phyloP scores from a whole-genome alignment of 2,797 vertebrate genomes.

The Ficedula albicollis region DNA sequence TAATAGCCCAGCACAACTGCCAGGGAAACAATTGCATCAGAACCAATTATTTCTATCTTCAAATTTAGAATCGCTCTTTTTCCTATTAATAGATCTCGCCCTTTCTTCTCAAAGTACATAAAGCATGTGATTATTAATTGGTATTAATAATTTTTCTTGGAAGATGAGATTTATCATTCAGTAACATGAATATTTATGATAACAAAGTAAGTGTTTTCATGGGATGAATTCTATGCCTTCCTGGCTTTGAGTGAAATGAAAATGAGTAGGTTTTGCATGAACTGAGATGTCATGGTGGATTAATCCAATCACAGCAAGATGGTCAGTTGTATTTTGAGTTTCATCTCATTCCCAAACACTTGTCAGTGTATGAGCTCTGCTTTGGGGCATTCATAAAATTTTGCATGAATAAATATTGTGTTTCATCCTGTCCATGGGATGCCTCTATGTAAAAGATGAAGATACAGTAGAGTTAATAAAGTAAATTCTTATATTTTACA shows the following conservation, averaged over 20 bases:
- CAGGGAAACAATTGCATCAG: not conserved
- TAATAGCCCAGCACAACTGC: not conserved
- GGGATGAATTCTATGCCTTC: not conserved
- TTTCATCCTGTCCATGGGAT: not conserved
- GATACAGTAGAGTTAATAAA: not conserved
- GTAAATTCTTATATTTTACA: not conserved
- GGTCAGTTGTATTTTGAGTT: not conserved
- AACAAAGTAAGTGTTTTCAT: not conserved
- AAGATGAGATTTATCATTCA: not conserved
- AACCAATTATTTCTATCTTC: conserved; percentile 22
- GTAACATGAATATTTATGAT: not conserved
- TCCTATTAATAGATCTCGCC: not conserved
- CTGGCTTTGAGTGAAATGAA: not conserved
- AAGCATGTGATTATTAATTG: not conserved
- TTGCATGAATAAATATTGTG: not conserved
- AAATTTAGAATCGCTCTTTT: not conserved
- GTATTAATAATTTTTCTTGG: not conserved
- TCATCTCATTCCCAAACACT: not conserved
- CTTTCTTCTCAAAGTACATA: not conserved
- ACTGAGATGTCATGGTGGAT: not conserved
- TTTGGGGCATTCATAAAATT: not conserved
- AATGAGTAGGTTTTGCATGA: not conserved
- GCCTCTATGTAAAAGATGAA: not conserved
- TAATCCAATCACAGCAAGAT: not conserved
- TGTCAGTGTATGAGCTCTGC: not conserved